Evolutionary conservation across 2,888 invertebrate species (phyloP).

Genomic region (Tanytarsus gracilentus): DNA sequence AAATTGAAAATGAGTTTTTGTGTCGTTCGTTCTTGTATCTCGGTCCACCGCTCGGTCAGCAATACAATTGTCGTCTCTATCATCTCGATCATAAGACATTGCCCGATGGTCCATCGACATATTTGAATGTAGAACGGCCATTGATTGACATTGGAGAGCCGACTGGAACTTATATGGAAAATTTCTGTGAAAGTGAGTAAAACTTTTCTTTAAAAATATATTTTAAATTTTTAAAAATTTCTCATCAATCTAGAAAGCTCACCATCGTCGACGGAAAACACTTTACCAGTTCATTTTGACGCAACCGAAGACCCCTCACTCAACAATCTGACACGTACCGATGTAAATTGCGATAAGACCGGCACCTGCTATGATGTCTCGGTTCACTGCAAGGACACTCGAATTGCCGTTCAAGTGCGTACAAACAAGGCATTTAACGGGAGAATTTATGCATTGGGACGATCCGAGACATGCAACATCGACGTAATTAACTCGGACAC

Average conservation of each 20-base stretch:
- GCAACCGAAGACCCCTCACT: constrained; percentile 64
- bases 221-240: constrained; percentile 1
- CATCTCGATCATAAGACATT: constrained; percentile 86
- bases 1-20: constrained; percentile 86
- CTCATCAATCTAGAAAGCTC: constrained; percentile 47
- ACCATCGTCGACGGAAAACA: constrained; percentile 45
- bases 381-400: constrained; percentile 88
- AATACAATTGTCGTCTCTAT: constrained; percentile 86
- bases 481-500: constrained; percentile 87
- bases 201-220: constrained; percentile 11
- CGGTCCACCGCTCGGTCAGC: constrained; percentile 57
- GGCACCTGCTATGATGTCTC: constrained; percentile 93
- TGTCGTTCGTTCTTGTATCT: constrained; percentile 74
- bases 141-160: constrained; percentile 85
- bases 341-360: constrained; percentile 86
- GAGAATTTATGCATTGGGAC: constrained; percentile 83
- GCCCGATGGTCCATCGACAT: constrained; percentile 87
- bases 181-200: constrained; percentile 80
- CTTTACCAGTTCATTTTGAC: constrained; percentile 66
- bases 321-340: constrained; percentile 65
- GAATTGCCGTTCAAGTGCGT: constrained; percentile 84
- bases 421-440: constrained; percentile 94
- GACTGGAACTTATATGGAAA: constrained; percentile 82
- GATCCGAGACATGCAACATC: constrained; percentile 91
- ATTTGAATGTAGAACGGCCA: constrained; percentile 79